These are phyloP conservation scores for Meles meles DNA, from an alignment of 2,113 vertebrate genomes.

Conservation along the genomic window DNA sequence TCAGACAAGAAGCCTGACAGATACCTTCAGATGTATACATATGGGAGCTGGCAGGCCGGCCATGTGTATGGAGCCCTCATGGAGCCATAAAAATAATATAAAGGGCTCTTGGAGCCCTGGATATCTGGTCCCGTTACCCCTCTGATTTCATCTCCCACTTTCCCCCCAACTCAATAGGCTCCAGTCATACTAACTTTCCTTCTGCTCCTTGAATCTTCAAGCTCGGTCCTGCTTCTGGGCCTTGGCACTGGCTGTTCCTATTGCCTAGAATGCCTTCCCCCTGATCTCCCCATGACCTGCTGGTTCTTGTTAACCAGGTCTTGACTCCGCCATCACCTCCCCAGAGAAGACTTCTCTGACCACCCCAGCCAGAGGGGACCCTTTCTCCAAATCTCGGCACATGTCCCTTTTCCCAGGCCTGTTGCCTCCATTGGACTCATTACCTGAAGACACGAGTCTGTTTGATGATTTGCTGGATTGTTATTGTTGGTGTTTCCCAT, in stretches of 20 bases:
- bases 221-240: background rate
- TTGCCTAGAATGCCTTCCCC: background rate
- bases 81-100: background rate
- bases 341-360: background rate
- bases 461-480: background rate
- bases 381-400: background rate
- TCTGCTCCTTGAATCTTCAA: background rate
- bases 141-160: background rate
- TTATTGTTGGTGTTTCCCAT: background rate
- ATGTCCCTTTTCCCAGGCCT: background rate
- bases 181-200: background rate
- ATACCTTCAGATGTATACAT: background rate
- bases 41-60: background rate
- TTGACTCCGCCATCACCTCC: background rate
- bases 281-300: background rate
- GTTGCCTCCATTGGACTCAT: background rate
- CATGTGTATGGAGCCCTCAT: rapidly evolving
- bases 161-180: background rate
- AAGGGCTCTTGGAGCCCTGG: background rate
- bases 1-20: background rate
- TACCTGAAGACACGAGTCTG: background rate
- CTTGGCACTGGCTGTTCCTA: background rate
- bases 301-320: background rate
- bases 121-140: background rate
- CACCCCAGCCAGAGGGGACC: background rate